These are phyloP conservation scores for Paratilapia polleni DNA, from an alignment of 2,113 vertebrate species.

Conservation along the genomic window DNA sequence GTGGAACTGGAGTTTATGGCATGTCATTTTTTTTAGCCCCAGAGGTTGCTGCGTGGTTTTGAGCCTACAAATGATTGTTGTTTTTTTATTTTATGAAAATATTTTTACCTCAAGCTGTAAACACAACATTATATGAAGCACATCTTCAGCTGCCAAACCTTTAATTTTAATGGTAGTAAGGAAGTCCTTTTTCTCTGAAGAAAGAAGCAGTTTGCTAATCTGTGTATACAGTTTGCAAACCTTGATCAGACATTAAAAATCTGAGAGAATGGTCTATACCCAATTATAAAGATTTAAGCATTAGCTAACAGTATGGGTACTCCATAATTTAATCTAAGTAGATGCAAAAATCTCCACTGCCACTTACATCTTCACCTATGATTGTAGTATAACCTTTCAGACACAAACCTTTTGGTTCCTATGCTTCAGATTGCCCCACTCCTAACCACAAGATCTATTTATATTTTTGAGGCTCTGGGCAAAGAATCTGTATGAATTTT, in stretches of 20 bases:
- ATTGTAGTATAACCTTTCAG: not conserved
- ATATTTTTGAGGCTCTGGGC: slow-evolving; percentile 14
- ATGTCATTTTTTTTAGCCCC: no score
- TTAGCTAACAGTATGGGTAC: not conserved
- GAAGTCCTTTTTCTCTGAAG: not conserved
- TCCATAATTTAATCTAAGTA: not conserved
- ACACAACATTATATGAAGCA: not conserved
- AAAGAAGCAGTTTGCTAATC: not conserved
- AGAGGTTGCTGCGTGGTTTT: no score
- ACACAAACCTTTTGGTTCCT: not conserved
- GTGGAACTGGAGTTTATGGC: no score
- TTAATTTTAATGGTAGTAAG: not conserved
- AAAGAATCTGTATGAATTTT: slow-evolving; percentile 13
- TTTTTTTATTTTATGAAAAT: not conserved
- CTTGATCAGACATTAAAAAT: no score
- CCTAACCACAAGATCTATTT: slow-evolving; percentile 1
- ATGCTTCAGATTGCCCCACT: not conserved
- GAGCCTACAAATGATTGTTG: no score
- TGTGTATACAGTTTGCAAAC: not conserved
- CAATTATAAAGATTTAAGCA: no score
- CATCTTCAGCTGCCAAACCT: not conserved
- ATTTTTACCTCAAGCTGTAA: not conserved
- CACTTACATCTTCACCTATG: not conserved
- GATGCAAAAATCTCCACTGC: not conserved
- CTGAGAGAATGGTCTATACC: no score